Evolutionary conservation across 2,797 vertebrate species (phyloP).

Genomic region (Labeo calbasu): DNA sequence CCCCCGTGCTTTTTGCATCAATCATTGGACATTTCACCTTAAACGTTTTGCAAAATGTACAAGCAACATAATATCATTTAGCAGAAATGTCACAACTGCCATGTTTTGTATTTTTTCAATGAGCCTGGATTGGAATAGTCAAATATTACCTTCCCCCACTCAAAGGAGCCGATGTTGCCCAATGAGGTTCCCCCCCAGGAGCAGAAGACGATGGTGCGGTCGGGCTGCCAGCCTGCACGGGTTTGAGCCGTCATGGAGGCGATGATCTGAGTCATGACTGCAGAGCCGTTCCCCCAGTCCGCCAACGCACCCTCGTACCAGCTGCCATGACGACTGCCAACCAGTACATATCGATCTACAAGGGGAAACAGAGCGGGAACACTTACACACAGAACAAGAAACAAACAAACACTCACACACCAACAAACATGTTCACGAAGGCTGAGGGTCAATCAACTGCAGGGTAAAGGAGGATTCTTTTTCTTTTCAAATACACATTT

Average conservation of each 20-base stretch:
- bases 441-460: not conserved
- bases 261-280: constrained; percentile 86
- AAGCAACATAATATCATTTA: not conserved
- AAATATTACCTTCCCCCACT: constrained; percentile 91
- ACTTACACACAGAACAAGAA: constrained; percentile 32
- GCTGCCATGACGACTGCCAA: constrained; percentile 84
- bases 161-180: constrained; percentile 90
- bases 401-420: constrained; percentile 21
- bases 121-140: not conserved
- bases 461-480: not conserved
- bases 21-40: not conserved
- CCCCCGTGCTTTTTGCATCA: not conserved
- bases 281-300: constrained; percentile 84
- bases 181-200: constrained; percentile 88
- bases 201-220: constrained; percentile 88
- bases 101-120: not conserved
- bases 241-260: constrained; percentile 80
- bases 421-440: constrained; percentile 23
- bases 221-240: constrained; percentile 85
- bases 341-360: constrained; percentile 87
- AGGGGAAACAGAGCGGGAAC: constrained; percentile 46
- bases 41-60: not conserved
- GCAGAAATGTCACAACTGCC: too few species aligned
- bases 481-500: not conserved
- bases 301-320: constrained; percentile 66